phyloP scores from a whole-genome alignment of 2,888 invertebrate species.

The Trichogramma dendrolimi region DNA sequence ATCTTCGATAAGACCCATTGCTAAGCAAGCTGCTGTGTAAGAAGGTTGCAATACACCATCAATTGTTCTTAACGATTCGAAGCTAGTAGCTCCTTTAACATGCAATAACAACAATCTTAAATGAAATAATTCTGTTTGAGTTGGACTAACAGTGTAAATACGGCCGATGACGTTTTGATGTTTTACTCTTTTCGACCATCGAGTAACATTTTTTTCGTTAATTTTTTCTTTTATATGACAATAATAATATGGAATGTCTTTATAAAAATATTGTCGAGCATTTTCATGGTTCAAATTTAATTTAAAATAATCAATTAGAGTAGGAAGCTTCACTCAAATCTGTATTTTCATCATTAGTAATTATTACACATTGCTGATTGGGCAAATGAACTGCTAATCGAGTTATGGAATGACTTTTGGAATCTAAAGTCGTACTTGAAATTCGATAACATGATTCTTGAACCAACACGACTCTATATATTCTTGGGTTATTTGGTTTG shows the following conservation, averaged over 20 bases:
- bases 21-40: slow-evolving; percentile 16
- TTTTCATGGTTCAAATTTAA: slow-evolving; percentile 20
- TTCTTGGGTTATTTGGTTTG: too few relatives aligned
- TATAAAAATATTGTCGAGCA: slow-evolving; percentile 18
- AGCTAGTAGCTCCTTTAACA: slow-evolving; percentile 38
- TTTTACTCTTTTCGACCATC: slow-evolving; percentile 18
- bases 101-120: too few relatives aligned
- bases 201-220: slow-evolving; percentile 2
- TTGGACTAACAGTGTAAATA: slow-evolving; percentile 33
- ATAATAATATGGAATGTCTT: slow-evolving; percentile 22
- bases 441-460: too few relatives aligned
- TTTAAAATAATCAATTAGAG: slow-evolving; percentile 22
- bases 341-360: too few relatives aligned
- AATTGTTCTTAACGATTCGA: slow-evolving; percentile 36
- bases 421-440: too few relatives aligned
- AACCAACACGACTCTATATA: too few relatives aligned
- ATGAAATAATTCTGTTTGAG: slow-evolving; percentile 33
- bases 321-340: too few relatives aligned
- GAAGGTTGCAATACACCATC: slow-evolving; percentile 32
- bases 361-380: too few relatives aligned
- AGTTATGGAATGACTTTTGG: too few relatives aligned
- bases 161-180: slow-evolving; percentile 28
- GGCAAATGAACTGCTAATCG: too few relatives aligned
- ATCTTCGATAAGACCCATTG: slow-evolving; percentile 20
- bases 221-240: slow-evolving; percentile 11